These are phyloP conservation scores for Barbus barbus DNA, from an alignment of 2,113 vertebrate species.

Conservation along the genomic window DNA sequence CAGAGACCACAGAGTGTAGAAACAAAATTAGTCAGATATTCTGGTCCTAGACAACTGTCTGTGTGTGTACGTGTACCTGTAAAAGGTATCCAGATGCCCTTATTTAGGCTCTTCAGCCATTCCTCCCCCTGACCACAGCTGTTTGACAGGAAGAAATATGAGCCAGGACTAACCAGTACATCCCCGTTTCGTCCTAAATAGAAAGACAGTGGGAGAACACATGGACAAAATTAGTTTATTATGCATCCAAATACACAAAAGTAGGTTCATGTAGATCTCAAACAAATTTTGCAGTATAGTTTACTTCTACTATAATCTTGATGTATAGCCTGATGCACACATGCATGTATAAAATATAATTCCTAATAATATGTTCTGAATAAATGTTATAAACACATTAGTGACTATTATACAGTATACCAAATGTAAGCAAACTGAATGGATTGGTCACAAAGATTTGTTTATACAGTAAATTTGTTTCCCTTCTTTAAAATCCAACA, in stretches of 20 bases:
- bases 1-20: not conserved
- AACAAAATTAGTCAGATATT: not conserved
- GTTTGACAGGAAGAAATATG: slow-evolving; percentile 80
- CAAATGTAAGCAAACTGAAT: not conserved
- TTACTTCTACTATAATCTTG: not conserved
- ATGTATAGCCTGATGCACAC: not conserved
- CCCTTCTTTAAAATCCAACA: not conserved
- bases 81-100: slow-evolving; percentile 80
- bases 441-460: not conserved
- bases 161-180: slow-evolving; percentile 75
- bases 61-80: slow-evolving; percentile 65
- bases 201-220: not conserved
- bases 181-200: slow-evolving; percentile 71
- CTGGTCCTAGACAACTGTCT: not conserved
- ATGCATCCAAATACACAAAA: not conserved
- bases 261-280: not conserved
- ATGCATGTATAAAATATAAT: too few relatives aligned
- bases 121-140: slow-evolving; percentile 77
- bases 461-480: not conserved
- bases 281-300: not conserved
- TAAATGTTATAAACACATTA: not conserved
- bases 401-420: not conserved
- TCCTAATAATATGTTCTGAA: not conserved
- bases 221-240: not conserved
- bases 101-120: slow-evolving; percentile 79